Percentiles rank a stretch among this genome's conserved stretches.
Conservation (phyloP, 2,797 vertebrate genomes). For the Carcharodon carcharias region DNA sequence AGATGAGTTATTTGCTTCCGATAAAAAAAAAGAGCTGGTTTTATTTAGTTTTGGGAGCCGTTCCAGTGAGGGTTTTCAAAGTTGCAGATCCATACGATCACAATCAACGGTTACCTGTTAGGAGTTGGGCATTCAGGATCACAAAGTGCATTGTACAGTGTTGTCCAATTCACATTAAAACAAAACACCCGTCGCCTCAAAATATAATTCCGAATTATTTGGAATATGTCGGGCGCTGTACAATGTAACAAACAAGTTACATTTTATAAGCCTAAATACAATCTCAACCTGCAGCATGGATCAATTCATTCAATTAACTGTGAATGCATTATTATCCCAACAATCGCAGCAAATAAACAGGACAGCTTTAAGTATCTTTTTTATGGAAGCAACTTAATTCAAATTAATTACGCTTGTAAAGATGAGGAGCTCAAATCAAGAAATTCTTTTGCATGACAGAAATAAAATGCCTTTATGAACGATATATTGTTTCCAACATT, state of each 20-base stretch:
- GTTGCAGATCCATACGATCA: not conserved
- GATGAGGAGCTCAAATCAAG: not conserved
- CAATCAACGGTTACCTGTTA: not conserved
- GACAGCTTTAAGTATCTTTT: not conserved
- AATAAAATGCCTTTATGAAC: not conserved
- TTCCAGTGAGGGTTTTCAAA: conserved; percentile 1
- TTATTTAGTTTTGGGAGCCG: not conserved
- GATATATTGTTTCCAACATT: not conserved
- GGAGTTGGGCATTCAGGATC: not conserved
- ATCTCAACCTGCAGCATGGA: not conserved
- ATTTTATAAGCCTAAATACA: not conserved
- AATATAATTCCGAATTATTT: not conserved
- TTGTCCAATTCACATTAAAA: not conserved
- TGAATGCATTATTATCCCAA: not conserved
- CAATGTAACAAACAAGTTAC: not conserved
- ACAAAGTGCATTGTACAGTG: not conserved
- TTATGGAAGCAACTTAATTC: not conserved
- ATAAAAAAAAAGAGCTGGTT: not conserved
- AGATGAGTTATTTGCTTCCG: not conserved
- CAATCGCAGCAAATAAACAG: not conserved
- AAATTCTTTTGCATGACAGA: not conserved
- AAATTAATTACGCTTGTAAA: not conserved
- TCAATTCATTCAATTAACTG: not conserved
- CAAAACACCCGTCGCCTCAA: not conserved
- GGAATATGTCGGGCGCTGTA: not conserved